Conservation (phyloP, 1,140 invertebrate genomes). For the Metopolophium dirhodum region DNA sequence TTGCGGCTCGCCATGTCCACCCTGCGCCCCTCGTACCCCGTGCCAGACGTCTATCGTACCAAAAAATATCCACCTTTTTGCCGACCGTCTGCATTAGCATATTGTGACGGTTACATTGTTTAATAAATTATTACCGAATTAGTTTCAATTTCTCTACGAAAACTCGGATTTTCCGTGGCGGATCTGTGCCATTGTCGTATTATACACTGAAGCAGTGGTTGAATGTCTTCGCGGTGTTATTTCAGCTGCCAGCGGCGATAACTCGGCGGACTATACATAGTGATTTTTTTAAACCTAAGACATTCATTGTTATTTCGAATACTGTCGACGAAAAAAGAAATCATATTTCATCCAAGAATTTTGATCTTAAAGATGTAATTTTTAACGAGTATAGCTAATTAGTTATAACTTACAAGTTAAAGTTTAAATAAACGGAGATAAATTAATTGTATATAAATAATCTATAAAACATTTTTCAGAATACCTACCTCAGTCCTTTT, state of each 20-base stretch:
- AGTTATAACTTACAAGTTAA: not conserved
- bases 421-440: not conserved
- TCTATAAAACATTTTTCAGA: not conserved
- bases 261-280: not conserved
- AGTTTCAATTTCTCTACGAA: not conserved
- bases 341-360: not conserved
- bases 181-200: not conserved
- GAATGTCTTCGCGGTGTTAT: not conserved
- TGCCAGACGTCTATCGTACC: not conserved
- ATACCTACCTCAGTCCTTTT: not conserved
- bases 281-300: too few relatives aligned
- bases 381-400: not conserved
- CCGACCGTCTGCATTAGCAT: not conserved
- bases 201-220: not conserved
- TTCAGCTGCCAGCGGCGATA: not conserved
- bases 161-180: not conserved
- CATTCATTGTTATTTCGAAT: not conserved
- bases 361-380: not conserved
- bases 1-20: not conserved
- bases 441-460: not conserved
- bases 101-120: not conserved
- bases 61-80: not conserved
- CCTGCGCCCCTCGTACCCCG: too few relatives aligned
- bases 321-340: not conserved
- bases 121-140: not conserved